These are phyloP conservation scores for Amblyopsis rosae DNA, from an alignment of 2,113 vertebrate genomes.

Conservation along the genomic window DNA sequence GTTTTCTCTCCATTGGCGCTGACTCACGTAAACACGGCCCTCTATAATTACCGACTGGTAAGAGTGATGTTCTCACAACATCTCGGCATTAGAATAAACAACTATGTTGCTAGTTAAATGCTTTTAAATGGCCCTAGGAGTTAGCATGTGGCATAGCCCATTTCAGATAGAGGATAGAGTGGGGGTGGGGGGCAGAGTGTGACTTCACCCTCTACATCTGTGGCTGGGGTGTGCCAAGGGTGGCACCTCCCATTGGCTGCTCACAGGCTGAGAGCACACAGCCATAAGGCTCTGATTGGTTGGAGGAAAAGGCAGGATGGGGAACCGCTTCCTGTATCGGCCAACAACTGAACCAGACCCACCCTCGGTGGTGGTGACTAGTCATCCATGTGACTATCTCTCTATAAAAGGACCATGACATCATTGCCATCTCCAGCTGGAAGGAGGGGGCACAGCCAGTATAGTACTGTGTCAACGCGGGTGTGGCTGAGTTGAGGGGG, in stretches of 20 bases:
- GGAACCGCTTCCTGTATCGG: background rate
- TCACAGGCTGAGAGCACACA: conserved; percentile 29
- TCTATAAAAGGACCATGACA: conserved; percentile 66
- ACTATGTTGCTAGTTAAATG: conserved; percentile 38
- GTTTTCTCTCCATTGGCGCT: conserved; percentile 30
- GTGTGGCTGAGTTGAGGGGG: conserved; percentile 19
- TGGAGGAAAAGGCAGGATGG: background rate
- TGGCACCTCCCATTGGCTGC: conserved; percentile 39
- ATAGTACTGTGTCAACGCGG: conserved; percentile 19
- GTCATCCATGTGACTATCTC: conserved; percentile 54
- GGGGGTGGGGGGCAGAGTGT: background rate
- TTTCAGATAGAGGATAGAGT: conserved; percentile 38
- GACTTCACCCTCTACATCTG: too few relatives aligned
- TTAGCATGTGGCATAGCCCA: conserved; percentile 59
- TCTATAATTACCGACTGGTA: conserved; percentile 67
- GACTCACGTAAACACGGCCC: conserved; percentile 55
- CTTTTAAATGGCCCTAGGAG: conserved; percentile 35
- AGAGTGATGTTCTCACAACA: conserved; percentile 58
- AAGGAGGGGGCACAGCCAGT: conserved; percentile 47
- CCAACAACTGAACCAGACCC: background rate
- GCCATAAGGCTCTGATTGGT: conserved; percentile 57
- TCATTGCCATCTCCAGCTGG: conserved; percentile 67
- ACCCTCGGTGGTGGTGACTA: conserved; percentile 58
- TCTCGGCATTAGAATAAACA: conserved; percentile 59
- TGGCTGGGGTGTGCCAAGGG: background rate